phyloP scores from a whole-genome alignment of 2,888 invertebrate genomes.

The Idaea biselata region DNA sequence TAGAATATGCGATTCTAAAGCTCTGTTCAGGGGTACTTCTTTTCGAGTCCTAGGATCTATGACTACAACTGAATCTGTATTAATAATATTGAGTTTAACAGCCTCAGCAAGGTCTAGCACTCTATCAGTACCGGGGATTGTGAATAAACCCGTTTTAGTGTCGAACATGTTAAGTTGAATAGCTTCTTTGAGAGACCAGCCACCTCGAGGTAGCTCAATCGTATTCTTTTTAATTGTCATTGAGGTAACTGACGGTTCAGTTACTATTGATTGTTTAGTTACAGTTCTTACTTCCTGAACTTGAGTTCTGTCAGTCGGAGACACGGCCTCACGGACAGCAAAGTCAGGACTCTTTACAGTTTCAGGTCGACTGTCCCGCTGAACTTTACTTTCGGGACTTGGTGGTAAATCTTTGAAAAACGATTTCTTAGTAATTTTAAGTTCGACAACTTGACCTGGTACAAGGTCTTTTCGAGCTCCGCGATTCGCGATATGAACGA shows the following conservation, averaged over 20 bases:
- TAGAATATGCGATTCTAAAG: constrained; percentile 89
- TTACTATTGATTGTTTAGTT: constrained; percentile 60
- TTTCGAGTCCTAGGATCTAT: constrained; percentile 88
- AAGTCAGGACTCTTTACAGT: constrained; percentile 81
- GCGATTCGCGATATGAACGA: constrained; percentile 65
- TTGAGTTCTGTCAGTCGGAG: constrained; percentile 42
- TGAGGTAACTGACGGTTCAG: constrained; percentile 75
- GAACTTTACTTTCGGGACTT: constrained; percentile 73
- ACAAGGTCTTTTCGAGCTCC: constrained; percentile 60
- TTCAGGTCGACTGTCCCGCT: constrained; percentile 77
- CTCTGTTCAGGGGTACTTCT: constrained; percentile 84
- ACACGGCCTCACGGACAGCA: constrained; percentile 42
- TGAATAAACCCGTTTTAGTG: constrained; percentile 90
- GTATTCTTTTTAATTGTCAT: constrained; percentile 83
- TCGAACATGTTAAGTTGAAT: constrained; percentile 91
- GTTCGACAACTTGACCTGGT: constrained; percentile 73
- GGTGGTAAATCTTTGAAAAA: constrained; percentile 70
- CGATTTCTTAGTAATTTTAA: constrained; percentile 77
- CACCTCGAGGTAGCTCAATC: constrained; percentile 90
- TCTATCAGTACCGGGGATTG: constrained; percentile 92
- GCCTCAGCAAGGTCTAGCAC: constrained; percentile 93
- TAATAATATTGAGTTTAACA: constrained; percentile 90
- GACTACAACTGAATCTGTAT: constrained; percentile 90
- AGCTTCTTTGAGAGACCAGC: constrained; percentile 91
- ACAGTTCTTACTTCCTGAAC: constrained; percentile 62